Conservation (phyloP, 2,888 invertebrate genomes). For the Pseudococcus viburni region DNA sequence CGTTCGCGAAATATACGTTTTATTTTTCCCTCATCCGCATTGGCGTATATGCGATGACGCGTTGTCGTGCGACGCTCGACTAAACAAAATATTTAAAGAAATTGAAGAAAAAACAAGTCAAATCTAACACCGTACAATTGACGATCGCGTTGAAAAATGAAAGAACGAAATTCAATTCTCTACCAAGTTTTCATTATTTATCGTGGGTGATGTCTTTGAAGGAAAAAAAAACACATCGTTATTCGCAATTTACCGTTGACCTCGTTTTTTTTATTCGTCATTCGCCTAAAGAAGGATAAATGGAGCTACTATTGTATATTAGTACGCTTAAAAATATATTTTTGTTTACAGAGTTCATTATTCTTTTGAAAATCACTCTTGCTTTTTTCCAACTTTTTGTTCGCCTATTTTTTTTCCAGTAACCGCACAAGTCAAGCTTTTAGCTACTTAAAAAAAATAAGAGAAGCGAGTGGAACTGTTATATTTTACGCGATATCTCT, state of each 20-base stretch:
- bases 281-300: not conserved
- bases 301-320: constrained; percentile 32
- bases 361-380: constrained; percentile 47
- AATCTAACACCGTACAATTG: constrained; percentile 29
- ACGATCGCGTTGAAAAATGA: constrained; percentile 21
- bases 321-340: constrained; percentile 43
- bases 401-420: not conserved
- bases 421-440: constrained; percentile 37
- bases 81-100: constrained; percentile 32
- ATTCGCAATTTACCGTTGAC: constrained; percentile 11
- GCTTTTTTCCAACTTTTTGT: constrained; percentile 15
- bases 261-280: not conserved
- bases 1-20: not conserved
- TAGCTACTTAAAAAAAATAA: not conserved
- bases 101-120: constrained; percentile 19
- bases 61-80: constrained; percentile 1
- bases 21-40: not conserved
- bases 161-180: not conserved
- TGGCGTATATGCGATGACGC: not conserved
- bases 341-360: constrained; percentile 37
- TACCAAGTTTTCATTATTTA: constrained; percentile 9
- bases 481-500: constrained; percentile 24
- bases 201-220: constrained; percentile 1
- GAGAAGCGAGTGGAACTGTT: constrained; percentile 33
- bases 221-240: not conserved